These are phyloP conservation scores for Stomorhina lunata DNA, from an alignment of 2,888 invertebrate species.

Conservation along the genomic window DNA sequence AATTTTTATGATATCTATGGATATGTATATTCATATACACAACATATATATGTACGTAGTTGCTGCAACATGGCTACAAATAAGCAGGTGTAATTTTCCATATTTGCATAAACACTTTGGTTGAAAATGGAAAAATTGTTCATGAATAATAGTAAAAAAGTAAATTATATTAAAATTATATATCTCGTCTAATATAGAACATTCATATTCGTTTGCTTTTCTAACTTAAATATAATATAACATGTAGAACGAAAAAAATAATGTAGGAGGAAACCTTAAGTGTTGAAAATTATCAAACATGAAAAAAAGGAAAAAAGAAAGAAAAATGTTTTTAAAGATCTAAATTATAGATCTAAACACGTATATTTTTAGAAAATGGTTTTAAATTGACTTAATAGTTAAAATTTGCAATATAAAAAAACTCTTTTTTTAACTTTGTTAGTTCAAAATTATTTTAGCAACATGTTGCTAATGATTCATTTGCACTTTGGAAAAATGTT, in stretches of 20 bases:
- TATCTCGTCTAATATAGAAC: not conserved
- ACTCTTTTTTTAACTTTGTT: too few relatives aligned
- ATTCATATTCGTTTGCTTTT: too few relatives aligned
- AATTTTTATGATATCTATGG: constrained; percentile 38
- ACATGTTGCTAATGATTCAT: too few relatives aligned
- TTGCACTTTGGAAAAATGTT: too few relatives aligned
- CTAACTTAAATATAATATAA: not conserved
- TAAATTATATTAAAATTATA: not conserved
- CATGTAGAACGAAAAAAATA: not conserved
- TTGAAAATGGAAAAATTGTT: not conserved
- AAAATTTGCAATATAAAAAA: too few relatives aligned
- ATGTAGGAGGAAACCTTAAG: constrained; percentile 23
- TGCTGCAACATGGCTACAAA: constrained; percentile 51
- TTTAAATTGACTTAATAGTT: not conserved
- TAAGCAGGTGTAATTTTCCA: constrained; percentile 64
- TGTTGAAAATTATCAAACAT: constrained; percentile 36
- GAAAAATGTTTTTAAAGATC: not conserved
- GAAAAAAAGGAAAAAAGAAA: not conserved
- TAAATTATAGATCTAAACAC: not conserved
- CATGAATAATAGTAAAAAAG: not conserved
- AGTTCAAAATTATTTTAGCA: not conserved
- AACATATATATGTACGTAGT: not conserved
- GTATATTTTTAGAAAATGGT: not conserved
- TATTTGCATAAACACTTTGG: constrained; percentile 66
- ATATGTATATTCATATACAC: not conserved